Evolutionary conservation across 2,888 invertebrate species (phyloP).

Genomic region (Lymantria monacha): DNA sequence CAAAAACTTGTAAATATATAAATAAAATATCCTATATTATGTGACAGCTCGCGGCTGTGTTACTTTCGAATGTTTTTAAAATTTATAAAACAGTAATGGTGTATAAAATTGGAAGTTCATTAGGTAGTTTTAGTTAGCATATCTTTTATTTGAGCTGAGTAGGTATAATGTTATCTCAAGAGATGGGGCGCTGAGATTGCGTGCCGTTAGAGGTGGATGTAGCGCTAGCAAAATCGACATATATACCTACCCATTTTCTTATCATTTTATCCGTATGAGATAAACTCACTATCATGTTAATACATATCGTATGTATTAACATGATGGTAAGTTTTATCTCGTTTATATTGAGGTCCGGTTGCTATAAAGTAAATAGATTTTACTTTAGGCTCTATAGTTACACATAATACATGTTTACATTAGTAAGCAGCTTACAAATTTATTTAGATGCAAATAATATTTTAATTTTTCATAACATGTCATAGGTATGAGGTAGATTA

Average conservation of each 20-base stretch:
- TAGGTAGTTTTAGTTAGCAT: conserved; percentile 52
- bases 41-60: conserved; percentile 59
- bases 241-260: neutral
- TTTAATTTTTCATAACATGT: no score
- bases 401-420: no score
- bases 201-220: conserved; percentile 47
- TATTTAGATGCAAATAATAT: no score
- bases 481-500: no score
- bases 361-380: no score
- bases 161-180: conserved; percentile 58
- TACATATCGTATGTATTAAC: no score
- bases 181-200: conserved; percentile 73
- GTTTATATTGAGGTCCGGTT: no score
- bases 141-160: conserved; percentile 61
- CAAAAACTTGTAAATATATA: conserved; percentile 56
- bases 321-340: no score
- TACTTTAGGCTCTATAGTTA: no score
- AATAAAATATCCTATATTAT: conserved; percentile 69
- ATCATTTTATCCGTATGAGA: neutral
- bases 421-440: no score
- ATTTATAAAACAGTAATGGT: conserved; percentile 52
- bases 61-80: conserved; percentile 50
- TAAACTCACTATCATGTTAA: no score
- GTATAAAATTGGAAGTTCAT: conserved; percentile 67
- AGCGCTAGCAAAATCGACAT: conserved; percentile 56